Base-by-base conservation (phyloP, 2,888 invertebrate genomes). In the Cancer borealis region DNA sequence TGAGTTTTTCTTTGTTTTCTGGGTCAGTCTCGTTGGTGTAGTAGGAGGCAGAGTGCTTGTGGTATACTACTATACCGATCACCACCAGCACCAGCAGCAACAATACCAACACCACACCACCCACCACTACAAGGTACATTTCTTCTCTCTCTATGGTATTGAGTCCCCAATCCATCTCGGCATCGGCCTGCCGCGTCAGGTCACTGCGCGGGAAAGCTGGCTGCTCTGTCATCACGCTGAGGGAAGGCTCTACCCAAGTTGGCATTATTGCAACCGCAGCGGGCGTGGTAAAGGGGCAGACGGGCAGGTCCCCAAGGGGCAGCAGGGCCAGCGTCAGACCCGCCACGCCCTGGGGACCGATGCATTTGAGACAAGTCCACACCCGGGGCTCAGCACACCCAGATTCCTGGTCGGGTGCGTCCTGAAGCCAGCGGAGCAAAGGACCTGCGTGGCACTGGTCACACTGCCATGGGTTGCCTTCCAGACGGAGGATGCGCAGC, bases 11-110 rank as follows among this genome's bases (percentile, higher is more conserved):
- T 39, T 95, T 95, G n/a, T 96, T 96, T 30, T 96, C 96, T 95
- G 97, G 96, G 96, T 98, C 97, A 96, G 98, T 98, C 96, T 98
- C 98, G 96, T 98, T 97, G 14, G 98, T 98, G 96, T 98, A 98
- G 96, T 98, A 98, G 90, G 97, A 97, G 5, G 98, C 98, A 5
- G 98, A 97, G 94, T 97, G 97, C 88, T 98, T 97, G 96, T 98
- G 97, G 96, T 98, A 98, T 96, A 97, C 97, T 92, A 98, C 97
- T 2, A 97, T 97, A 39, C 96, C 96, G 0, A 97, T 96, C 26
- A 97, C 96, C 14, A 97, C 97, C 92, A 97, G 96, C 49, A 97
- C 97, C 88, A 97, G 96, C 73, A 97, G 96, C 30, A 97, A 96
- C 94, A 97, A 97, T 0, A 97, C 97, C 88, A 96, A 96, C 21